These are phyloP conservation scores for Seira ritae DNA, from an alignment of 2,888 invertebrate genomes.

Conservation along the genomic window DNA sequence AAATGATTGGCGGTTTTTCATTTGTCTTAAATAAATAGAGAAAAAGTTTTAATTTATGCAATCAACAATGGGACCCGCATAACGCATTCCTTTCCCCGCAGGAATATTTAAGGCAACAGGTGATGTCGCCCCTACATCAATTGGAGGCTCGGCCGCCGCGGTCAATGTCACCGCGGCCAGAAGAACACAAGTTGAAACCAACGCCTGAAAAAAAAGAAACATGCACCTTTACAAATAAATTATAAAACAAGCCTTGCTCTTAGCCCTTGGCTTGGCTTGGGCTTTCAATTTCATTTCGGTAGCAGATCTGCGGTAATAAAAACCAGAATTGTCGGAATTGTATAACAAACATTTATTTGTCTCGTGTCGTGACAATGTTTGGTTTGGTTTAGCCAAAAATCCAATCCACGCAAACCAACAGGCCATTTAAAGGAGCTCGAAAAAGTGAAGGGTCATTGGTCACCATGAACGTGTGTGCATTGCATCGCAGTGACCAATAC, in stretches of 20 bases:
- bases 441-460: constrained; percentile 6
- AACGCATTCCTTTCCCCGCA: constrained; percentile 64
- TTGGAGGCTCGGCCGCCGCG: constrained; percentile 65
- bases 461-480: neutral
- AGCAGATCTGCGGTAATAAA: neutral
- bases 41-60: neutral
- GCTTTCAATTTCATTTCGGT: no score
- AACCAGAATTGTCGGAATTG: neutral
- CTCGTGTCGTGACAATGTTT: neutral
- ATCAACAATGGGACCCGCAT: constrained; percentile 73
- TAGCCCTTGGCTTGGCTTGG: no score
- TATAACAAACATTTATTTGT: constrained; percentile 1
- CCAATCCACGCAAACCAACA: no score
- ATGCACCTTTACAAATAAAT: neutral
- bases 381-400: neutral
- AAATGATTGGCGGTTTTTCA: constrained; percentile 73
- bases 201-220: constrained; percentile 58
- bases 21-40: constrained; percentile 52
- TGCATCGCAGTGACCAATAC: neutral
- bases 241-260: neutral
- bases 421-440: neutral
- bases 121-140: constrained; percentile 43
- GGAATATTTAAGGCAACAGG: constrained; percentile 31
- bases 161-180: constrained; percentile 39
- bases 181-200: constrained; percentile 57